Evolutionary conservation across 2,797 vertebrate species (phyloP).

Genomic region (Channallabes apus): DNA sequence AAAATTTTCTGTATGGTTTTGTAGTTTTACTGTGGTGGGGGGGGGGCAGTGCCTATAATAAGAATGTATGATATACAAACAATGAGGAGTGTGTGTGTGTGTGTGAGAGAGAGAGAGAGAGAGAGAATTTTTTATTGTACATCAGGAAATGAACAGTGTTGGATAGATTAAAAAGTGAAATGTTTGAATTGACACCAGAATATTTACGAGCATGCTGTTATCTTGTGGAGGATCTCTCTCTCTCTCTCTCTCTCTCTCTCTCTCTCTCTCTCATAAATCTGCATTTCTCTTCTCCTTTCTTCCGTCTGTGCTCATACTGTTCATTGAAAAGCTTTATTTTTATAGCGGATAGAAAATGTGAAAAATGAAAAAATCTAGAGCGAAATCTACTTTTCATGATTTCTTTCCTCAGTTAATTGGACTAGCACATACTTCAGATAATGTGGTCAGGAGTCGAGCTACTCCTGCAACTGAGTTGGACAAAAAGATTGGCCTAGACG

Average conservation of each 20-base stretch:
- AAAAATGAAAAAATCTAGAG: not conserved
- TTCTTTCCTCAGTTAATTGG: not conserved
- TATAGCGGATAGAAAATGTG: not conserved
- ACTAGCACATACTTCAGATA: no score
- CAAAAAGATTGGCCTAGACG: no score
- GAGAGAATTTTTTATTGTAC: not conserved
- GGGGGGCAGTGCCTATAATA: not conserved
- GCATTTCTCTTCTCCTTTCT: not conserved
- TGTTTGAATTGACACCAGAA: not conserved
- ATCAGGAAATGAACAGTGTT: not conserved
- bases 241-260: not conserved
- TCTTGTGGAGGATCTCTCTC: not conserved
- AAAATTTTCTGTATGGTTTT: not conserved
- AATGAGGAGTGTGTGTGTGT: not conserved
- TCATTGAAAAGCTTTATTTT: not conserved
- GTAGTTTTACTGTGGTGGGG: not conserved
- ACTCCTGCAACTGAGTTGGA: no score
- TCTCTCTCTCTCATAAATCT: not conserved
- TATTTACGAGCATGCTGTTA: not conserved
- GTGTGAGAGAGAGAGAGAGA: not conserved
- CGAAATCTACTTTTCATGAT: not conserved
- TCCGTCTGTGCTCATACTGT: not conserved
- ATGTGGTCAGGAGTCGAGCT: no score
- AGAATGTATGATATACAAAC: not conserved
- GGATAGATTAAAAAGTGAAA: not conserved